These are phyloP conservation scores for Lepus townsendii DNA, from an alignment of 2,797 vertebrate species.

Conservation along the genomic window DNA sequence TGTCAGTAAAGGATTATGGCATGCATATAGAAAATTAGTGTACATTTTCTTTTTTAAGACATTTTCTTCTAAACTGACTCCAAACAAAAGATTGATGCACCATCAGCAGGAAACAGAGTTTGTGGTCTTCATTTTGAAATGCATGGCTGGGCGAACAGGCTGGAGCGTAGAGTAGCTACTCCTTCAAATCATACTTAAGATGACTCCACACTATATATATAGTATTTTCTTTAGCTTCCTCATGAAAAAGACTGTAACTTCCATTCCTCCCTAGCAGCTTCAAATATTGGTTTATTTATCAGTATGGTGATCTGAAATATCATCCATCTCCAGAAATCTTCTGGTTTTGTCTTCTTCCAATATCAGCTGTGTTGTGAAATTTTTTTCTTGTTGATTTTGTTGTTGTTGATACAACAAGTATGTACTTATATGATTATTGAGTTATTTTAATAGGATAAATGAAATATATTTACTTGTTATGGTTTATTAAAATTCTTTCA, in stretches of 20 bases:
- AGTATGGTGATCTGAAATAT: neutral
- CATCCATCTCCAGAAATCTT: neutral
- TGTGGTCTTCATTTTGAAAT: neutral
- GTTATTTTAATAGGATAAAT: neutral
- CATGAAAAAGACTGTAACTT: neutral
- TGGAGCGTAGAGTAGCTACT: neutral
- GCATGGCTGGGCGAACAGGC: no score
- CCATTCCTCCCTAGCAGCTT: neutral
- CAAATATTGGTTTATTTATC: neutral
- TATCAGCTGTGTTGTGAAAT: neutral
- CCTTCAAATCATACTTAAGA: neutral
- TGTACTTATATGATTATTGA: neutral
- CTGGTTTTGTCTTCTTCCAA: neutral
- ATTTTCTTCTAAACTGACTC: neutral
- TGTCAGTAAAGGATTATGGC: neutral
- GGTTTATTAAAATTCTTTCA: constrained; percentile 11
- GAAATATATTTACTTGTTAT: neutral
- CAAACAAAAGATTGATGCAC: neutral
- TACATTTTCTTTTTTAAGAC: neutral
- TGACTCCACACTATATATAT: neutral
- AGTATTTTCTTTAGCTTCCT: neutral
- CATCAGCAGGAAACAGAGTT: neutral
- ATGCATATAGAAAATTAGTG: neutral
- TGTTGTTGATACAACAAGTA: neutral
- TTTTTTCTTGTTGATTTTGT: neutral